phyloP scores from a whole-genome alignment of 1,140 invertebrate species.

The Drosophila albomicans region DNA sequence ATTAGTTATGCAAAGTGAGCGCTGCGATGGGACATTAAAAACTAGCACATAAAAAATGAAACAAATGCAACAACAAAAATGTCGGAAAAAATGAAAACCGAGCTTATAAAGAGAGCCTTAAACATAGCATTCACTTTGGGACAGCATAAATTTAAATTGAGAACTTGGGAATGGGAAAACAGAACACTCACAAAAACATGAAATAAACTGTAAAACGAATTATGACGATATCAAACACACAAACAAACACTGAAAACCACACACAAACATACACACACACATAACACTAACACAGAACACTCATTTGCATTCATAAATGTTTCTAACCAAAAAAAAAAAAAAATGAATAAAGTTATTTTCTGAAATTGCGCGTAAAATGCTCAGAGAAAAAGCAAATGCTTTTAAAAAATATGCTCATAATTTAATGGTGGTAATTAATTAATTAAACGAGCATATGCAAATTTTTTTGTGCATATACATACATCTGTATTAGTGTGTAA shows the following conservation, averaged over 20 bases:
- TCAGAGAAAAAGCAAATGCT: conserved; percentile 12
- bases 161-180: conserved; percentile 25
- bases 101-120: conserved; percentile 33
- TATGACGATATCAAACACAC: conserved; percentile 22
- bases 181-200: conserved; percentile 25
- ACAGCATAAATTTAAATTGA: conserved; percentile 56
- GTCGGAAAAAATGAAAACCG: conserved; percentile 24
- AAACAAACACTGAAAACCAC: conserved; percentile 14
- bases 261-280: background rate
- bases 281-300: conserved; percentile 11
- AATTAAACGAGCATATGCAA: conserved; percentile 67
- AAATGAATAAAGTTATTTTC: conserved; percentile 45
- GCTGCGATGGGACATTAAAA: conserved; percentile 62
- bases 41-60: conserved; percentile 44
- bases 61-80: conserved; percentile 34
- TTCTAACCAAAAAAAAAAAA: conserved; percentile 10
- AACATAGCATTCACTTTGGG: conserved; percentile 46
- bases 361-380: conserved; percentile 51
- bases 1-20: conserved; percentile 78
- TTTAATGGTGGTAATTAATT: conserved; percentile 71
- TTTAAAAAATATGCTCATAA: conserved; percentile 51
- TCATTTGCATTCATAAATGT: conserved; percentile 44
- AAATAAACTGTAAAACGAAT: conserved; percentile 45
- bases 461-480: background rate
- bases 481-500: background rate